phyloP scores from a whole-genome alignment of 2,113 vertebrate species.

The Alectura lathami region DNA sequence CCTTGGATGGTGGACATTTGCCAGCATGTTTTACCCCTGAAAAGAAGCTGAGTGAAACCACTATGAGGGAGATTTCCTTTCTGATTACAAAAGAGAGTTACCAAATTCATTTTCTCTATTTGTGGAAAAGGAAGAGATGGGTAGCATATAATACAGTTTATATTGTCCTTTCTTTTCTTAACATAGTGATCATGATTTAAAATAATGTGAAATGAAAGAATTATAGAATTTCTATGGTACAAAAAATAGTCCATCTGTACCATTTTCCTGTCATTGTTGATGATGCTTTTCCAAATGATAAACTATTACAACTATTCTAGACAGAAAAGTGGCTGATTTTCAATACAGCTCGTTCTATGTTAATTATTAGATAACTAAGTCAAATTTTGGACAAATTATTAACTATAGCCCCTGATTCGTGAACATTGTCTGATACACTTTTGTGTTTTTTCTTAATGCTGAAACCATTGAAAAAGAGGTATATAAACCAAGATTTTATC shows the following conservation, averaged over 20 bases:
- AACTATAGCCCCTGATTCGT: background rate
- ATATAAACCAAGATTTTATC: background rate
- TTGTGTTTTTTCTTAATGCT: background rate
- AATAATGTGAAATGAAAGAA: background rate
- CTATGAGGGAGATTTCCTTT: background rate
- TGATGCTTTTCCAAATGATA: background rate
- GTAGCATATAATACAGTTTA: background rate
- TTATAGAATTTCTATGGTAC: background rate
- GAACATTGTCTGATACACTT: background rate
- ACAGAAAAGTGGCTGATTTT: background rate
- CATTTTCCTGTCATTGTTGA: background rate
- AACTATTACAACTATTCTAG: background rate
- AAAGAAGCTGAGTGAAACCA: background rate
- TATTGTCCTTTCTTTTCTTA: background rate
- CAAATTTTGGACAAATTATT: background rate
- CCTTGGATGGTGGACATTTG: background rate
- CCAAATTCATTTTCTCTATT: background rate
- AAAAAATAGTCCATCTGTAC: background rate
- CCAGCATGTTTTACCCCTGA: background rate
- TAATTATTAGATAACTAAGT: background rate
- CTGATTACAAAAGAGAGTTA: background rate
- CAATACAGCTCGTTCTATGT: background rate
- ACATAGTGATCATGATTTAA: background rate
- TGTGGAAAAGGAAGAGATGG: background rate
- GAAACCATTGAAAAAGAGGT: background rate